Evolutionary conservation across 2,888 invertebrate species (phyloP), one percentile per base, ranked within the genome.

Genomic region (Platypus cylindrus): DNA sequence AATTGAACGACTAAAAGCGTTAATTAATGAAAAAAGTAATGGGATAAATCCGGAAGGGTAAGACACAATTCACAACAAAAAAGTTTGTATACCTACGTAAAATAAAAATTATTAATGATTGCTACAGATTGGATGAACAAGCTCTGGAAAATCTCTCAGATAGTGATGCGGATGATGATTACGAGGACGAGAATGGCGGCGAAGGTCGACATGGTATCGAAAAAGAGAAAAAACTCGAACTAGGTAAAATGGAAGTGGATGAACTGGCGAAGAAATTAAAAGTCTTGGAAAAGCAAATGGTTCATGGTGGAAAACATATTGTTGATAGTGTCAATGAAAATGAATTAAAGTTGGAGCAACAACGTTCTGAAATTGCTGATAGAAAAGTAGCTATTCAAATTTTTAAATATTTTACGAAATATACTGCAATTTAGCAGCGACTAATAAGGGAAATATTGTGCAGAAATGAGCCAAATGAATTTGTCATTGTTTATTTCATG

Each of bases 311-410:
- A 1, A 89, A 87, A 58, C 91, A 93, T 60, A 84, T 98, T 35
- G 73, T 95, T 23, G 93, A 94, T 60, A 87, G 93, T 53, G 90
- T 97, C 12, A 90, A 90, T 56, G 86, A 94, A 58, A 90, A 91
- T 51, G 90, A 94, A 59, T 68, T 82, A 45, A 83, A 85, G 35
- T 65, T 98, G 34, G 90, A 95, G 55, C 81, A 83, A 56, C 75
- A 80, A 40, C 70, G 82, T 38, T 67, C 73, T 28, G 93, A 95
- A 65, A 86, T 98, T 41, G 82, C 89, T 0, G 93, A 93, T 56
- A 72, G 93, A 45, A 83, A 81, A 65, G 79, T 40, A 26, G 25
- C 30, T n/a, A n/a, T n/a, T n/a, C n/a, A n/a, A n/a, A n/a, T n/a
- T n/a, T n/a, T n/a, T n/a, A n/a, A n/a, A n/a, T n/a, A n/a, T n/a